Evolutionary conservation across 1,140 invertebrate genomes (phyloP).

Genomic region (Drosophila nikananu): DNA sequence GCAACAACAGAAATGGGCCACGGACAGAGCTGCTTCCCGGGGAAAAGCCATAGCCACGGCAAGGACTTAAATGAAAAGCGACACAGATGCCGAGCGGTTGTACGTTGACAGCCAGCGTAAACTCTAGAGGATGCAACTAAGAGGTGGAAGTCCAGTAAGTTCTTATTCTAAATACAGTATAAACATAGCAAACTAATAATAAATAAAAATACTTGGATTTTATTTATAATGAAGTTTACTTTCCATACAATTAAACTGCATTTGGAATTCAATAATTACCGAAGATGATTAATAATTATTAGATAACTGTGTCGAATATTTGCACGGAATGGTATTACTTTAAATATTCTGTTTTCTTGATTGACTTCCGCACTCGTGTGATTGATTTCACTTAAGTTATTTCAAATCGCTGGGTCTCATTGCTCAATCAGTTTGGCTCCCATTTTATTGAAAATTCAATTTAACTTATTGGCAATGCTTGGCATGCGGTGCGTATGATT

Average conservation of each 20-base stretch:
- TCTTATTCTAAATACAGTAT: neutral
- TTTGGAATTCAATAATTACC: too few relatives aligned
- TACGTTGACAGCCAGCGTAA: slow-evolving; percentile 20
- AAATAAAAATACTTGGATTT: neutral
- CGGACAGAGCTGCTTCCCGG: slow-evolving; percentile 16
- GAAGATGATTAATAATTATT: neutral
- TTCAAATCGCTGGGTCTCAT: slow-evolving; percentile 15
- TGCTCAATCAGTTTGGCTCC: slow-evolving; percentile 36
- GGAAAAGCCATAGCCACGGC: slow-evolving; percentile 24
- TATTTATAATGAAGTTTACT: neutral
- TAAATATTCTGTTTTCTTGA: slow-evolving; percentile 18
- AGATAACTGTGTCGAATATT: neutral
- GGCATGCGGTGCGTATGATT: slow-evolving; percentile 68
- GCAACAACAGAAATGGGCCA: slow-evolving; percentile 31
- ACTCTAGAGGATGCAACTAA: neutral
- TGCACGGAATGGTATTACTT: neutral
- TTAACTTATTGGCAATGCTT: slow-evolving; percentile 57
- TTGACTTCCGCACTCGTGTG: slow-evolving; percentile 9
- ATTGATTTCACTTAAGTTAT: slow-evolving; percentile 36
- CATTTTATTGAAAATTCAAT: slow-evolving; percentile 61
- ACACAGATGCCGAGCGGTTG: slow-evolving; percentile 36
- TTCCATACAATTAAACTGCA: neutral
- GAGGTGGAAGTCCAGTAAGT: neutral
- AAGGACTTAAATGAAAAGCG: slow-evolving; percentile 42
- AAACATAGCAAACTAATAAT: neutral